Percentiles rank a stretch among this genome's conserved stretches.
phyloP scores from a whole-genome alignment of 2,113 vertebrate genomes.

The Urocynchramus pylzowi region DNA sequence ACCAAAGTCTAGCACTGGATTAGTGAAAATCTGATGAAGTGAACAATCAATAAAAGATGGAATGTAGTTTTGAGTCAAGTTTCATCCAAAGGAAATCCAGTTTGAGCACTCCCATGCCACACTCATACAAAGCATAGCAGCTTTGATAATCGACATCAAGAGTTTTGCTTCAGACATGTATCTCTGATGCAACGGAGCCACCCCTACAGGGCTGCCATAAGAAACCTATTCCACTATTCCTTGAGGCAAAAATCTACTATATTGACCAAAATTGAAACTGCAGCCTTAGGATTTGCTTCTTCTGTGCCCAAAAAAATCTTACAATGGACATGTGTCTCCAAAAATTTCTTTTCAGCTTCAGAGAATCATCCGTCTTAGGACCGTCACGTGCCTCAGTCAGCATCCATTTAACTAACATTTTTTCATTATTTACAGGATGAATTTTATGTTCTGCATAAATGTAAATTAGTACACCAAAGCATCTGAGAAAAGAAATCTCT shows the following conservation, averaged over 20 bases:
- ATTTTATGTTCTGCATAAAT: background rate
- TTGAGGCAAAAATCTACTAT: background rate
- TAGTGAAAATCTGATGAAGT: background rate
- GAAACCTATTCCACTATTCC: background rate
- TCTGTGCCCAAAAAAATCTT: background rate
- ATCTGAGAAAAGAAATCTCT: background rate
- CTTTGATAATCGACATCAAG: background rate
- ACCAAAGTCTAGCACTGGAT: background rate
- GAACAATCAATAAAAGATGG: background rate
- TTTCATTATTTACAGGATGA: background rate
- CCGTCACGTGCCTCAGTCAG: background rate
- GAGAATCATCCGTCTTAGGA: background rate
- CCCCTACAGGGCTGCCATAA: background rate
- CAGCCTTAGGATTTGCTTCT: background rate
- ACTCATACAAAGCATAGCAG: background rate
- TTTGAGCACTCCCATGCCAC: background rate
- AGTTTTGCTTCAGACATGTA: fast-evolving
- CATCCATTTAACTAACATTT: background rate
- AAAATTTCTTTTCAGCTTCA: background rate
- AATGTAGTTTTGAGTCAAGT: background rate
- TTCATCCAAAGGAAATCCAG: background rate
- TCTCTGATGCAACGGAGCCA: background rate
- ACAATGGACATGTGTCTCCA: background rate
- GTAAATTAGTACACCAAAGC: background rate
- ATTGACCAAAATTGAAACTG: background rate